A percentile compares a stretch with the other conserved stretches of the same genome.
Evolutionary conservation across 2,113 vertebrate genomes (phyloP).

Genomic region (Tachysurus fulvidraco): DNA sequence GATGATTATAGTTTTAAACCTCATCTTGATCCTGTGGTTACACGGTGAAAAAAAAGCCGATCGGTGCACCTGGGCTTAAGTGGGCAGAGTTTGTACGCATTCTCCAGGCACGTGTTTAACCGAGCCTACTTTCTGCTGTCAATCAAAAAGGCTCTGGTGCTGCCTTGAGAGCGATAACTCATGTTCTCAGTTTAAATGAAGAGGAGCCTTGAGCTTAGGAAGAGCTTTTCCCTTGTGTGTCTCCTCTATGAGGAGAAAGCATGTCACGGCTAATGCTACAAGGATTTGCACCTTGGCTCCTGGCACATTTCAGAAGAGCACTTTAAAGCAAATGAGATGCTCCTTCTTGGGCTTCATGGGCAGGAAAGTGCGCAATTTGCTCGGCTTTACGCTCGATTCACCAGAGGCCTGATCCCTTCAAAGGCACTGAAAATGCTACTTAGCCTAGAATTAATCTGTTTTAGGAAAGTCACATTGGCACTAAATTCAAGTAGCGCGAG

Average conservation of each 20-base stretch:
- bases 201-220: conserved; percentile 22
- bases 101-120: not conserved
- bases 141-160: conserved; percentile 14
- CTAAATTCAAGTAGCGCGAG: conserved; percentile 33
- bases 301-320: conserved; percentile 66
- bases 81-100: not conserved
- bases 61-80: not conserved
- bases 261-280: conserved; percentile 31
- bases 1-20: not conserved
- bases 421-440: conserved; percentile 47
- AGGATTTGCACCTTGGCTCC: conserved; percentile 56
- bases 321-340: conserved; percentile 66
- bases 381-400: conserved; percentile 66
- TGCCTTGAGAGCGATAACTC: conserved; percentile 23
- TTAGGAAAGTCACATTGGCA: conserved; percentile 44
- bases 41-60: not conserved
- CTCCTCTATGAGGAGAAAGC: conserved; percentile 7
- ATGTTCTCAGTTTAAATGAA: conserved; percentile 20
- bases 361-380: conserved; percentile 67
- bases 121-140: conserved; percentile 26
- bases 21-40: not conserved
- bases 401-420: conserved; percentile 57
- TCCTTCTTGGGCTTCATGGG: conserved; percentile 58
- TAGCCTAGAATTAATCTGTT: conserved; percentile 48
- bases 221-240: not conserved